These are phyloP conservation scores for Oostethus manadensis DNA, from an alignment of 2,113 vertebrate species.

Conservation along the genomic window DNA sequence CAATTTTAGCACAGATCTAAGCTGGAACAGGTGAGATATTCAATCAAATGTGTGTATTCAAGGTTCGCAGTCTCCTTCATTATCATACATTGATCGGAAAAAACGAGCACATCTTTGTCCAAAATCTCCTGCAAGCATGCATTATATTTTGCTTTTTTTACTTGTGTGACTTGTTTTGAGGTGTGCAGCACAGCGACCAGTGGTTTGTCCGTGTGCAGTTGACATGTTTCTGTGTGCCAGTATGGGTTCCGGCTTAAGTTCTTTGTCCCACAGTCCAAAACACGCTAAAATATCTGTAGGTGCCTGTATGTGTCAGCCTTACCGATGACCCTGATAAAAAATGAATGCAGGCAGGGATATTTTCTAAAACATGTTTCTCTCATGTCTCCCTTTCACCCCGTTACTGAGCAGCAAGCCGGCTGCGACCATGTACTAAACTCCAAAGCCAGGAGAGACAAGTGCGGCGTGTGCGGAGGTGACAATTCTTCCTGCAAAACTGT, in stretches of 20 bases:
- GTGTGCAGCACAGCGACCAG: no score
- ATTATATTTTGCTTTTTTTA: not conserved
- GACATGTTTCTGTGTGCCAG: no score
- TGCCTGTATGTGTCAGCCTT: no score
- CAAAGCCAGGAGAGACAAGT: constrained; percentile 97
- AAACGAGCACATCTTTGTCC: not conserved
- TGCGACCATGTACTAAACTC: constrained; percentile 98
- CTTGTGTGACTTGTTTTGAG: no score
- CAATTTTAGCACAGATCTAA: constrained; percentile 33
- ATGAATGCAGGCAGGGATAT: not conserved
- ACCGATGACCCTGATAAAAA: not conserved
- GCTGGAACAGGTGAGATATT: constrained; percentile 9
- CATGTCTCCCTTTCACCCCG: constrained; percentile 4
- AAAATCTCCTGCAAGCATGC: not conserved
- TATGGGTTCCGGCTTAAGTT: no score
- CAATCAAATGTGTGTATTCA: constrained; percentile 10
- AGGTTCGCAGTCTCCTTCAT: constrained; percentile 7
- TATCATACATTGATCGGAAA: not conserved
- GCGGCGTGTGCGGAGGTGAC: constrained; percentile 95
- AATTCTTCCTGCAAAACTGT: constrained; percentile 98
- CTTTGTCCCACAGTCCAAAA: no score
- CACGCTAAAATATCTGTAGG: no score
- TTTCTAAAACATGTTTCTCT: not conserved
- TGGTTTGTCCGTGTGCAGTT: no score
- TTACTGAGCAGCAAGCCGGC: constrained; percentile 88